A percentile compares a stretch with the other conserved stretches of the same genome.
phyloP scores from a whole-genome alignment of 2,797 vertebrate genomes.

The Chloroceryle inda region DNA sequence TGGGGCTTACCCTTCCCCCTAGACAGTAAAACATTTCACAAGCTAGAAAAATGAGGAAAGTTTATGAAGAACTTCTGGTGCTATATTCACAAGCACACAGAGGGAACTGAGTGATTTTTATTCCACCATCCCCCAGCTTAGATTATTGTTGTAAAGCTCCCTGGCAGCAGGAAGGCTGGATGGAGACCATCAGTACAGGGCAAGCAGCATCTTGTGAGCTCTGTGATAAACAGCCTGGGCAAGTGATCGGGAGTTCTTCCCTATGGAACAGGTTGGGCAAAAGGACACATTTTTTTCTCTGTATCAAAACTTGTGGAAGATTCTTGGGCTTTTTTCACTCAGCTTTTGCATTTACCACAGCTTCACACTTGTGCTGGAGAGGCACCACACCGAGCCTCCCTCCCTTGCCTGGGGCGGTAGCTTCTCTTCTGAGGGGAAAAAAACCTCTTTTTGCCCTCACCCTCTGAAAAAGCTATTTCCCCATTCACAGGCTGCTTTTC shows the following conservation, averaged over 20 bases:
- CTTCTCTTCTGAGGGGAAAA: neutral
- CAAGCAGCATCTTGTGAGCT: neutral
- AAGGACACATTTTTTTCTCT: neutral
- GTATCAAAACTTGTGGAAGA: neutral
- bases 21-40: neutral
- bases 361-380: neutral
- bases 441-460: neutral
- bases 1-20: neutral
- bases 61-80: neutral
- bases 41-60: neutral
- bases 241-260: neutral
- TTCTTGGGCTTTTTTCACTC: neutral
- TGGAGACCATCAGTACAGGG: neutral
- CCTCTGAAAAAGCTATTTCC: neutral
- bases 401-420: neutral
- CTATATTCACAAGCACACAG: neutral
- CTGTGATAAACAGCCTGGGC: fast-evolving
- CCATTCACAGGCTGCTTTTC: neutral
- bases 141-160: neutral
- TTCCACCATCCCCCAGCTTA: neutral
- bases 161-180: neutral
- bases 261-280: neutral
- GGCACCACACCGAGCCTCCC: neutral
- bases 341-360: neutral
- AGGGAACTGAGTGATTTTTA: neutral